A percentile compares a stretch with the other conserved stretches of the same genome.
Conservation (phyloP, 2,113 vertebrate genomes). For the Acanthochromis polyacanthus region DNA sequence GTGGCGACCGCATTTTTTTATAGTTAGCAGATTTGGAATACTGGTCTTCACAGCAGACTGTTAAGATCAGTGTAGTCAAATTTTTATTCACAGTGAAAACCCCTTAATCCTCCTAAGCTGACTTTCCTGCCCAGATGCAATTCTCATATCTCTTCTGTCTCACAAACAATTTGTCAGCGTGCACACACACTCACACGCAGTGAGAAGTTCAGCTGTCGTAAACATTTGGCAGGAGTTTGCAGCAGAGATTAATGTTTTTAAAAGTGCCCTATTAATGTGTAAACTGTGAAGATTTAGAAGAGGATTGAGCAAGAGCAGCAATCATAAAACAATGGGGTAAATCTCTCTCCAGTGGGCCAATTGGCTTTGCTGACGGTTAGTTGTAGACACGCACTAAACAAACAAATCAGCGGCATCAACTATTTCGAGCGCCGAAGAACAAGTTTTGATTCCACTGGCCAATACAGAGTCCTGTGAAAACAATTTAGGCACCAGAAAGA, state of each 20-base stretch:
- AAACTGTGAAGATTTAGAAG: constrained; percentile 51
- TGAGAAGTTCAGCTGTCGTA: constrained; percentile 8
- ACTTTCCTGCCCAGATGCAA: neutral
- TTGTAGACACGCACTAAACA: constrained; percentile 23
- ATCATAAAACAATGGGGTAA: constrained; percentile 42
- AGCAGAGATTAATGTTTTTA: constrained; percentile 31
- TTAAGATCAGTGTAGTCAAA: constrained; percentile 6
- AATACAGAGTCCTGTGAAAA: neutral
- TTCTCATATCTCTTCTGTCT: neutral
- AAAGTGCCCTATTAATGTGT: constrained; percentile 22
- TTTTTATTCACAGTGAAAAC: constrained; percentile 22
- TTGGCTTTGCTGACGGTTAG: constrained; percentile 27
- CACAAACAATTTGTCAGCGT: neutral
- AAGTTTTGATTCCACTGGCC: constrained; percentile 9
- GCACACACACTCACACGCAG: neutral
- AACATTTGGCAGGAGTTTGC: constrained; percentile 21
- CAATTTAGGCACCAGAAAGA: neutral
- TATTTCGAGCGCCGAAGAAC: constrained; percentile 11
- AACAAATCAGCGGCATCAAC: constrained; percentile 40
- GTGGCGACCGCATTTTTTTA: neutral
- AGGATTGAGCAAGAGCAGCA: constrained; percentile 40
- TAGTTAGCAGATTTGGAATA: constrained; percentile 1
- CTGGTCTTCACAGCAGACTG: neutral
- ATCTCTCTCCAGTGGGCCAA: constrained; percentile 39
- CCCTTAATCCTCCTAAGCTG: neutral